These are phyloP conservation scores for Rallus crepitans DNA, from an alignment of 2,797 vertebrate genomes.

Conservation along the genomic window DNA sequence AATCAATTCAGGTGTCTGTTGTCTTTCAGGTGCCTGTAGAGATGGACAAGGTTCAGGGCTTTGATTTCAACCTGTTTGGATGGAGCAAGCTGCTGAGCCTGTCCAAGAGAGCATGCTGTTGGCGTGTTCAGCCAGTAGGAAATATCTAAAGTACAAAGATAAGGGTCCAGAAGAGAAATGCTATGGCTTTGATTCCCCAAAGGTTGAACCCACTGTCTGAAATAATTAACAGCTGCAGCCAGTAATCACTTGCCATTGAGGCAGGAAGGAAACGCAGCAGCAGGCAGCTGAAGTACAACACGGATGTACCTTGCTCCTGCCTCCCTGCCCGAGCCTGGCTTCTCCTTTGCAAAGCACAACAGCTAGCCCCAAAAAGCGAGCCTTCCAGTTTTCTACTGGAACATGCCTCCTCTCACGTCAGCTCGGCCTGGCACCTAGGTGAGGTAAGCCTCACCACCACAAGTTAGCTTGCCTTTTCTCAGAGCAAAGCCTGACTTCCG, in stretches of 20 bases:
- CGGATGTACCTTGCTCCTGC: neutral
- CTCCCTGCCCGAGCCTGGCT: neutral
- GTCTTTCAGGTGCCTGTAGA: neutral
- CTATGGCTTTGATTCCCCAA: neutral
- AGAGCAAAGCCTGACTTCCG: neutral
- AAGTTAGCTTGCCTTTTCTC: neutral
- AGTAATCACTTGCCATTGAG: neutral
- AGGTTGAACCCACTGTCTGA: neutral
- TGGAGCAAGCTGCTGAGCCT: neutral
- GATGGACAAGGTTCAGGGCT: neutral
- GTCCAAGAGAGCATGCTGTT: neutral
- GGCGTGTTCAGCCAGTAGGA: neutral
- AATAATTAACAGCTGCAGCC: neutral
- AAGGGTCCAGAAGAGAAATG: neutral
- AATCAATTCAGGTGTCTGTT: neutral
- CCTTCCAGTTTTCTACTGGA: neutral
- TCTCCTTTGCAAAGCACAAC: neutral
- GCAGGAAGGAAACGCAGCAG: neutral
- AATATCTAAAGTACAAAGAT: neutral
- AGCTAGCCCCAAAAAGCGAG: accelerated
- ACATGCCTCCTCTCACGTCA: neutral
- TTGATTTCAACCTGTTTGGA: neutral
- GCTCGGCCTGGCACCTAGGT: neutral
- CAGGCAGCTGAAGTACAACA: neutral
- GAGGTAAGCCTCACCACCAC: neutral